Conservation (phyloP, 2,113 vertebrate genomes). For the Dicerorhinus sumatrensis region DNA sequence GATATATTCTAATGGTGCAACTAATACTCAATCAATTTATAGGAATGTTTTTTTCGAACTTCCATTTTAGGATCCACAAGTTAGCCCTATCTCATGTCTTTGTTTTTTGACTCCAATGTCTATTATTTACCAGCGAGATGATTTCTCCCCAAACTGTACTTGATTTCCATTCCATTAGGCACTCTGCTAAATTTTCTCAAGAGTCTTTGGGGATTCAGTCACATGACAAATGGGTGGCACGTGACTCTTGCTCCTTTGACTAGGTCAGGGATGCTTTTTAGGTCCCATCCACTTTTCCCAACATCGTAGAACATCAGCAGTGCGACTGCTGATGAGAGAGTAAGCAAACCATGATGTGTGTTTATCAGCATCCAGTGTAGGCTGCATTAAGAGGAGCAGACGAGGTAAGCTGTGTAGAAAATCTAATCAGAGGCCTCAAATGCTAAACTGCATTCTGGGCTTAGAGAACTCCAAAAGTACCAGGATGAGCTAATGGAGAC, state of each 20-base stretch:
- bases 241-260: background rate
- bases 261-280: background rate
- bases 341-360: background rate
- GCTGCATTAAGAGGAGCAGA: background rate
- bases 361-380: background rate
- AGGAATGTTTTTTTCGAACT: background rate
- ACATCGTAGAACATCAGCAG: background rate
- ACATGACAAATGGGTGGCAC: background rate
- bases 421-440: background rate
- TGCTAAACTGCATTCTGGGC: background rate
- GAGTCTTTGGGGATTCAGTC: background rate
- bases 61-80: background rate
- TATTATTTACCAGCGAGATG: constrained; percentile 11
- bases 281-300: background rate
- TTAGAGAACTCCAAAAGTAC: background rate
- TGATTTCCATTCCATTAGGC: background rate
- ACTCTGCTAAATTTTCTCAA: constrained; percentile 44
- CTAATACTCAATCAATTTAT: background rate
- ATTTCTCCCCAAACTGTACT: background rate
- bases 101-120: background rate
- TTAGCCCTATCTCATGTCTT: background rate
- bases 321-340: background rate
- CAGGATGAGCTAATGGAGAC: background rate
- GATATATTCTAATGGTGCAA: background rate
- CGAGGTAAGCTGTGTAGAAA: background rate